Base-by-base conservation (phyloP, 2,113 vertebrate species). In the Piaya cayana region DNA sequence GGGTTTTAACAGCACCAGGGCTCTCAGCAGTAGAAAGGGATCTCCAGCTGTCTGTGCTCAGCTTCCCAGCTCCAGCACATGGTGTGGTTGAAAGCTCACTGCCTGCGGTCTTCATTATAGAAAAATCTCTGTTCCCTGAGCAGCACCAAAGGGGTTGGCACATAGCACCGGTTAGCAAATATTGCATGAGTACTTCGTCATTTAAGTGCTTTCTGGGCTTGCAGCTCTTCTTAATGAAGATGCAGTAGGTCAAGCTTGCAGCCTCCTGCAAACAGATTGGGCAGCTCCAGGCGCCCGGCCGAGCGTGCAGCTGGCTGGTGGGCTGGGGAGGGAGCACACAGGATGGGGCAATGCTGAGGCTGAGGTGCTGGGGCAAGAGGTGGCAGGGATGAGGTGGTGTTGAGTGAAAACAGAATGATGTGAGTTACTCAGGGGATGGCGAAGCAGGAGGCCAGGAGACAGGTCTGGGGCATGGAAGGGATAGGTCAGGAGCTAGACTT, bases 121-220 rank as follows among this genome's bases (percentile, higher is more conserved):
- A 64, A 91, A 90, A 95, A 70, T 50, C 77, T 72, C 34, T 23
- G 49, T 88, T 88, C 50, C n/a, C 29, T 83, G 27, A 81, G 86
- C 58, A 74, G 49, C 37, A 91, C 27, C 58, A 29, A 75, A 30
- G 74, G 76, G 65, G 52, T 2, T 64, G 56, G 82, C 11, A 0
- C 55, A 10, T 36, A 65, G 80, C 80, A 27, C 59, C 3, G 2
- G 68, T 72, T 93, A 92, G 68, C 90, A 95, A 91, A 85, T 77
- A 50, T 5, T 92, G 86, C 88, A 83, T 11, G 39, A 85, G 59
- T 29, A 25, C 65, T 83, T 92, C 0, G 0, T 74, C 55, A 7
- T 80, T 77, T 58, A 63, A 91, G 69, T 83, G 80, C 76, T 74
- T 77, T 86, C 79, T 80, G 88, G 42, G 45, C 90, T 95, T 72